phyloP scores from a whole-genome alignment of 2,888 invertebrate species.

The Cosmopolites sordidus region DNA sequence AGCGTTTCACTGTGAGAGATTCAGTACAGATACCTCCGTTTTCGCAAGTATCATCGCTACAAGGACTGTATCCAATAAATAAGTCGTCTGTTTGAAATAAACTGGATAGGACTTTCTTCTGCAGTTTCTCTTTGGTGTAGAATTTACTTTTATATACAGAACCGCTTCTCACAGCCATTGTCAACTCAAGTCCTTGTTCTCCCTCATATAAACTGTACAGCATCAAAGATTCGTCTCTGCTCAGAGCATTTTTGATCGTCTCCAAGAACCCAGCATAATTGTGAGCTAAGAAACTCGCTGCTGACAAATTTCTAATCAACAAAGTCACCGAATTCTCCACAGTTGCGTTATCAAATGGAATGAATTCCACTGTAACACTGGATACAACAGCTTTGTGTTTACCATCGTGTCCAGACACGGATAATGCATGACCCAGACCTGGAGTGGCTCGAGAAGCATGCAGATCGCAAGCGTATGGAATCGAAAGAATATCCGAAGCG shows the following conservation, averaged over 20 bases:
- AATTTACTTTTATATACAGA: conserved; percentile 61
- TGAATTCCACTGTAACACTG: conserved; percentile 71
- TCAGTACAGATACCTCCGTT: conserved; percentile 76
- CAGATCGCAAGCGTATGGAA: conserved; percentile 76
- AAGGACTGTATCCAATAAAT: conserved; percentile 74
- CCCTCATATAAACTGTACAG: conserved; percentile 72
- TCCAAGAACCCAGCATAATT: conserved; percentile 73
- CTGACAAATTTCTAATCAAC: conserved; percentile 67
- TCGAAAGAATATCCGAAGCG: conserved; percentile 59
- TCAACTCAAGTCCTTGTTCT: conserved; percentile 63
- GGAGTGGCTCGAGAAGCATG: conserved; percentile 69
- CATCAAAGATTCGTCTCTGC: conserved; percentile 60
- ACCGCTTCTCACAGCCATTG: conserved; percentile 61
- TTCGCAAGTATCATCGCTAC: conserved; percentile 66
- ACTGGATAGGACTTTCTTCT: conserved; percentile 61
- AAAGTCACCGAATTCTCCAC: conserved; percentile 79
- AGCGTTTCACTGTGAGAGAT: conserved; percentile 63
- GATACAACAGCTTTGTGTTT: conserved; percentile 83
- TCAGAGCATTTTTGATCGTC: conserved; percentile 63
- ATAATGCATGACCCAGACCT: conserved; percentile 70
- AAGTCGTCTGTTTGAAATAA: conserved; percentile 59
- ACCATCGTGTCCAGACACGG: conserved; percentile 85
- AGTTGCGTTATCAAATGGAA: conserved; percentile 74
- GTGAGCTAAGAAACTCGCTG: conserved; percentile 70
- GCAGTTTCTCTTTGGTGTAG: conserved; percentile 61